Evolutionary conservation across 2,797 vertebrate genomes (phyloP), one percentile per base, ranked within the genome.

Genomic region (Acipenser oxyrinchus): DNA sequence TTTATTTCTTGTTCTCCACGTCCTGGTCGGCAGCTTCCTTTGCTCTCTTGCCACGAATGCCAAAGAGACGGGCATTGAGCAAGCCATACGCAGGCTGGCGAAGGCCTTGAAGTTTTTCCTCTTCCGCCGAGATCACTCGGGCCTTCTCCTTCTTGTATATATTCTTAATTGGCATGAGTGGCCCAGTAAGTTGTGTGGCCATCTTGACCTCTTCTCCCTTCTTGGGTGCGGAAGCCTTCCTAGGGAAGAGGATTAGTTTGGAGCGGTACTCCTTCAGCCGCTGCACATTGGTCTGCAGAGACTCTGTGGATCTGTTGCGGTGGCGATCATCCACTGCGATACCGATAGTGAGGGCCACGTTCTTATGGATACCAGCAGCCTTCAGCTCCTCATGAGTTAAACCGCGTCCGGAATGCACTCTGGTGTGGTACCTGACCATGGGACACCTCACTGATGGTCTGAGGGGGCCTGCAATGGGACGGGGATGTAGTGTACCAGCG

Each of bases 101-200:
- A 98, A 99, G 0, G 95, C 95, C 82, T 97, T 97, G 91, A 98
- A 98, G 78, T 97, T 99, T 92, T 97, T 97, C 18, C 87, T 99
- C 97, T 0, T 98, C 96, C 58, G 97, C 95, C 0, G 95, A 86
- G 85, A 98, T 95, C 18, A 93, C 77, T 0, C 93, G 87, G 64
- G 94, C 93, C 82, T 95, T 98, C 84, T 99, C 95, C 79, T 91
- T 93, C 79, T 95, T 96, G 82, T 91, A 85, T 0, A 92, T 86
- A 0, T 84, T 93, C 81, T 84, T 94, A 80, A 99, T 94, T 6
- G 94, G 94, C 95, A 98, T 95, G 70, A 99, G 81, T 0, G 93
- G 82, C 72, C 94, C 94, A 0, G 81, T 71, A 52, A 97, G 90
- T 84, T 99, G 96, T 8, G 96, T 96, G 4, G 96, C 95, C 93